A percentile compares a stretch with the other conserved stretches of the same genome.
Evolutionary conservation across 2,113 vertebrate genomes (phyloP).

Genomic region (Trichechus manatus): DNA sequence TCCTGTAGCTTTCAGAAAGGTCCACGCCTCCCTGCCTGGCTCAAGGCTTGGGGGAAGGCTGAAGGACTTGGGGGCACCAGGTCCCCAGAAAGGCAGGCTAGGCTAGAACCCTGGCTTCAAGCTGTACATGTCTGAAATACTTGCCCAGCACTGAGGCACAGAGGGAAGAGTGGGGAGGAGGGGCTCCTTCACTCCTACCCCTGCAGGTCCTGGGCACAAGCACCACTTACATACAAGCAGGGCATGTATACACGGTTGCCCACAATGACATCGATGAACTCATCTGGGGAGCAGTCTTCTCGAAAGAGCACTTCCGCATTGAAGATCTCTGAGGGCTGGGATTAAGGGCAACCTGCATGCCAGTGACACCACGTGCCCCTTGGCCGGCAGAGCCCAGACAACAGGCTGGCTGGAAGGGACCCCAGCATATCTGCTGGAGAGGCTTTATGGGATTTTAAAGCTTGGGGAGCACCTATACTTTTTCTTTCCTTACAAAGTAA

Average conservation of each 20-base stretch:
- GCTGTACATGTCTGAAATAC: neutral
- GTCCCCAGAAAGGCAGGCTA: neutral
- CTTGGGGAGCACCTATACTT: neutral
- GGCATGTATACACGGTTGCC: conserved; percentile 99
- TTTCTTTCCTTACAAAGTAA: neutral
- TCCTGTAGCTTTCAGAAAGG: neutral
- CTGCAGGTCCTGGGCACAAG: rapidly evolving
- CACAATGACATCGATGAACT: conserved; percentile 99
- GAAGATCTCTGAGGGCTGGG: conserved; percentile 94
- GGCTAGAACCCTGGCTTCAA: neutral
- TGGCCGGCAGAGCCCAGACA: neutral
- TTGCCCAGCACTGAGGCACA: neutral
- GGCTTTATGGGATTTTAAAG: neutral
- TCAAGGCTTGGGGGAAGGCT: neutral
- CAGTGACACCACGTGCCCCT: rapidly evolving
- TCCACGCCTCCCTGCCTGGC: too few species aligned
- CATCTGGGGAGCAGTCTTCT: conserved; percentile 96
- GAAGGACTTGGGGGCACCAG: too few species aligned
- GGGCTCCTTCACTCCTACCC: neutral
- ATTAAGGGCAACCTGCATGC: conserved; percentile 87
- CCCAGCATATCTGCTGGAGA: neutral
- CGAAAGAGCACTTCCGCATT: conserved; percentile 98
- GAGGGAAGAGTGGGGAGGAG: neutral
- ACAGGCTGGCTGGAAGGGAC: neutral
- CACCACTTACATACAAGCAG: conserved; percentile 95